Conservation (phyloP, 2,113 vertebrate species). For the Prolemur simus region DNA sequence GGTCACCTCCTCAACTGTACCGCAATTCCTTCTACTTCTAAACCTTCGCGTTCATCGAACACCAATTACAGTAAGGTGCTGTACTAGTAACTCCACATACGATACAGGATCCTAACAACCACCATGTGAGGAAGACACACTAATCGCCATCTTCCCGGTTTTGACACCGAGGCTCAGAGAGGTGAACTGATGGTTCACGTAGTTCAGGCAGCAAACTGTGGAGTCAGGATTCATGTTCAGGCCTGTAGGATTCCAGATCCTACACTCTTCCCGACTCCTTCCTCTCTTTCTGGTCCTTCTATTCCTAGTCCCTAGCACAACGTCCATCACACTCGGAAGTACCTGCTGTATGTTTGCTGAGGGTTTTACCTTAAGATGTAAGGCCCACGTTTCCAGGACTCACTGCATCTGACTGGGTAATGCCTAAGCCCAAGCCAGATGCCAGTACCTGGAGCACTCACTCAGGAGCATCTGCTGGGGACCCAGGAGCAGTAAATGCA, state of each 20-base stretch:
- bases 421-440: background rate
- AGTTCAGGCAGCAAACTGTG: fast-evolving
- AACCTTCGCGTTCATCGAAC: background rate
- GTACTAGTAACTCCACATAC: background rate
- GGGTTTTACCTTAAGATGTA: background rate
- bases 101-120: background rate
- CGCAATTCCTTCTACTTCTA: background rate
- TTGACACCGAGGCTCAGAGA: background rate
- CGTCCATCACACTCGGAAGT: fast-evolving
- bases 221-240: background rate
- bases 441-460: background rate
- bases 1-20: background rate
- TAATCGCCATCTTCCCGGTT: background rate
- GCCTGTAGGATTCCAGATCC: background rate
- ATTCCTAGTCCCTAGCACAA: background rate
- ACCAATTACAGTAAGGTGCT: background rate
- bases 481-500: too few relatives aligned
- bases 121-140: background rate
- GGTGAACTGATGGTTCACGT: background rate
- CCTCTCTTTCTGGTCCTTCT: background rate
- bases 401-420: too few relatives aligned
- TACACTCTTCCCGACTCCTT: background rate
- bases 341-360: background rate
- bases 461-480: background rate
- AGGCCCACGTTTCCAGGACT: background rate